Percentiles rank a stretch among this genome's conserved stretches.
Conservation (phyloP, 2,888 invertebrate genomes). For the Nomada fucata region DNA sequence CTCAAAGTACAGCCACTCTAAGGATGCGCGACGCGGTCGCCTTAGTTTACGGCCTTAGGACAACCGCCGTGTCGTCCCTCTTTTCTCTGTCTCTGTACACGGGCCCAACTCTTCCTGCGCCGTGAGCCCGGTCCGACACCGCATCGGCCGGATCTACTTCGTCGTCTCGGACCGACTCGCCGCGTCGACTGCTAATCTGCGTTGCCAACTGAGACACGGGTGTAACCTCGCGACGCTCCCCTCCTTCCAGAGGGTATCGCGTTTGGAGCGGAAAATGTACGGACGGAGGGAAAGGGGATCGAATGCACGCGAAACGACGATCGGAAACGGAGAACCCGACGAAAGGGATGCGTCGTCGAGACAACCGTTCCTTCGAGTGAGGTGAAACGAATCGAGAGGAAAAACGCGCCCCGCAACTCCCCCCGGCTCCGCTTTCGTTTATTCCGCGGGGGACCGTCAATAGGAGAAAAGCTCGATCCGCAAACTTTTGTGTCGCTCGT, state of each 20-base stretch:
- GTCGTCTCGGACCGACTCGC: background rate
- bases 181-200: conserved; percentile 9
- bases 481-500: conserved; percentile 49
- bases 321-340: background rate
- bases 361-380: conserved; percentile 21
- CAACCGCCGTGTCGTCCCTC: conserved; percentile 47
- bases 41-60: conserved; percentile 65
- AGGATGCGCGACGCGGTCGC: conserved; percentile 68
- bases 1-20: conserved; percentile 69
- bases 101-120: conserved; percentile 1
- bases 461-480: conserved; percentile 58
- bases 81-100: conserved; percentile 34
- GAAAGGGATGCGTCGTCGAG: conserved; percentile 4
- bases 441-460: conserved; percentile 44
- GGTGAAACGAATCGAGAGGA: conserved; percentile 23
- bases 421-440: conserved; percentile 30
- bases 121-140: conserved; percentile 19
- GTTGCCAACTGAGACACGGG: background rate
- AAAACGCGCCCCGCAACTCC: background rate
- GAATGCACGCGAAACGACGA: background rate
- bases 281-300: background rate
- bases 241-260: too few relatives aligned
- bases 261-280: background rate
- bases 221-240: too few relatives aligned
- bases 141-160: background rate